Conservation (phyloP, 2,888 invertebrate genomes). For the Cephus nigrinus region DNA sequence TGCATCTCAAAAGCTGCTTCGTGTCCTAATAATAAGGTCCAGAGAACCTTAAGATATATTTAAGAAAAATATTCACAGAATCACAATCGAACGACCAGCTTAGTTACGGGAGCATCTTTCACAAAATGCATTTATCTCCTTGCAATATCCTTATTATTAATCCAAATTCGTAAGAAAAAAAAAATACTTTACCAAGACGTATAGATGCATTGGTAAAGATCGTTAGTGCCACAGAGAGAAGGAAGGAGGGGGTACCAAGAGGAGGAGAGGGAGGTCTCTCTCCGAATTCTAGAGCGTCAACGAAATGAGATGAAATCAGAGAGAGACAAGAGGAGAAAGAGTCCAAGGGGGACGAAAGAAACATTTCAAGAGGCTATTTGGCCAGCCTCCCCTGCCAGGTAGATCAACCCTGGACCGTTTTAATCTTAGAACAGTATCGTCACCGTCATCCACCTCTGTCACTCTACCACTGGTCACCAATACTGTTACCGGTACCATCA, state of each 20-base stretch:
- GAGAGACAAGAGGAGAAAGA: slow-evolving; percentile 21
- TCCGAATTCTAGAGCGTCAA: neutral
- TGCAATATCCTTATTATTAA: neutral
- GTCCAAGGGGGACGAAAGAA: slow-evolving; percentile 6
- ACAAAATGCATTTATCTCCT: neutral
- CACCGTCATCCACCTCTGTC: slow-evolving; percentile 5
- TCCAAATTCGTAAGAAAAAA: neutral
- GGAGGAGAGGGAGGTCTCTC: neutral
- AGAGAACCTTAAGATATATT: neutral
- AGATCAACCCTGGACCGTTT: slow-evolving; percentile 39
- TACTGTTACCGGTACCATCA: neutral
- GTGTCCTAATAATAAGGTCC: neutral
- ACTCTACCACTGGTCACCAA: slow-evolving; percentile 21
- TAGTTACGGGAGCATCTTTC: neutral
- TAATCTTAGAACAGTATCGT: slow-evolving; percentile 43
- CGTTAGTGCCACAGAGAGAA: neutral
- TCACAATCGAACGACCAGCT: neutral
- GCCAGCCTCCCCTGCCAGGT: slow-evolving; percentile 34
- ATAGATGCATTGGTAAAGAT: neutral
- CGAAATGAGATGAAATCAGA: slow-evolving; percentile 13
- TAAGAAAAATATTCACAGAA: neutral
- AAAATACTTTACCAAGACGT: neutral
- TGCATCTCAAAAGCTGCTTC: neutral
- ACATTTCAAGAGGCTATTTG: slow-evolving; percentile 5
- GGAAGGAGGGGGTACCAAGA: no score